These are phyloP conservation scores for Mormyrus lacerda DNA, from an alignment of 2,113 vertebrate genomes.

Conservation along the genomic window DNA sequence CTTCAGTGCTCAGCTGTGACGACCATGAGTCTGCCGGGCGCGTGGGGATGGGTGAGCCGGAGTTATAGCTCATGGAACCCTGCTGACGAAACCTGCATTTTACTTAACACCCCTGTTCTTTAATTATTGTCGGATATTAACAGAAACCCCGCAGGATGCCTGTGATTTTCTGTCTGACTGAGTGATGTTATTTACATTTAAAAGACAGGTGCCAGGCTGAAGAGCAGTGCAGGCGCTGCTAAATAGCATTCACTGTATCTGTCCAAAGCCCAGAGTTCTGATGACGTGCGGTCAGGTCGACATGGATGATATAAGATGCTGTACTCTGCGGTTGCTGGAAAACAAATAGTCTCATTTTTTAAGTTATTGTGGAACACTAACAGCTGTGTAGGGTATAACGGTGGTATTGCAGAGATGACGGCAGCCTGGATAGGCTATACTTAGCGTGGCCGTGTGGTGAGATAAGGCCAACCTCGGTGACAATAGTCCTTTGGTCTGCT, in stretches of 20 bases:
- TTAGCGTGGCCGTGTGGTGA: neutral
- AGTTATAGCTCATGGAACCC: neutral
- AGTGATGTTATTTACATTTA: neutral
- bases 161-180: neutral
- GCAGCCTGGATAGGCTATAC: neutral
- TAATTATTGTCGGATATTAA: neutral
- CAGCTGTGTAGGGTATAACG: neutral
- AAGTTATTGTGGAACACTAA: neutral
- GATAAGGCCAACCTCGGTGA: neutral
- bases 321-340: neutral
- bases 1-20: neutral
- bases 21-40: neutral
- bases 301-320: neutral
- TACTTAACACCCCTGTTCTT: neutral
- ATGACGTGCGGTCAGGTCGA: neutral
- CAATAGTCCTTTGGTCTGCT: neutral
- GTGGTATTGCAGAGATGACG: neutral
- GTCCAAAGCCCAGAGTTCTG: neutral
- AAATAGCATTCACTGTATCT: neutral
- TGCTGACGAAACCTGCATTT: neutral
- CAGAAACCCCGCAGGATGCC: neutral
- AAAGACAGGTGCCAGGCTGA: neutral
- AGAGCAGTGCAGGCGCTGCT: neutral
- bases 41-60: neutral
- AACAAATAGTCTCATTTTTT: neutral